Evolutionary conservation across 2,888 invertebrate genomes (phyloP), one percentile per base, ranked within the genome.

Genomic region (Drosophila borealis): DNA sequence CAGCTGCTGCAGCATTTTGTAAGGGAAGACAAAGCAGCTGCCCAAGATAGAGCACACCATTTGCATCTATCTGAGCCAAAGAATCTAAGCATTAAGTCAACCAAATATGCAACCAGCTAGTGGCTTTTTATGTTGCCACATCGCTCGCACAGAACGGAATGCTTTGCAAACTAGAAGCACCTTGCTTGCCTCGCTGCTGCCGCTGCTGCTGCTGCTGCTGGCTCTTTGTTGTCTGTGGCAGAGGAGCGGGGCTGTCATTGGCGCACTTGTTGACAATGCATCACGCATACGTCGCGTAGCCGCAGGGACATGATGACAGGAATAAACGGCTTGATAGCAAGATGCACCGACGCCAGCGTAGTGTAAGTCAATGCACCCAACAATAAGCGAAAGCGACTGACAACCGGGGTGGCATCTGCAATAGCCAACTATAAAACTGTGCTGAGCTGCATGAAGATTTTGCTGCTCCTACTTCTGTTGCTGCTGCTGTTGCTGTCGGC

Each of bases 181-280:
- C 36, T 21, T 21, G 2, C 21, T 21, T 36, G 49, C 13, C 21
- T 14, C 17, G 21, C 13, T 46, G 45, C 36, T 42, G 61, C 33
- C 11, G 33, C 33, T 54, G 66, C 37, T 50, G 36, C 13, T 53
- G 42, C 9, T 29, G 36, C 37, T 45, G 51, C 21, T 65, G 42
- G 29, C 49, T 50, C 61, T 56, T 55, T 53, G 74, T 73, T 51
- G 51, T 53, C 44, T 41, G n/a, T 37, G 55, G 34, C 9, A 44
- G 55, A 36, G 55, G 17, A 36, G 39, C 34, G 55, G 45, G 55
- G 25, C 34, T 46, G 53, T 53, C 48, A 48, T 54, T 69, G 48
- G 41, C 56, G 51, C 76, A 77, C 76, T 77, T 77, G 80, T 78
- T 78, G 78, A 78, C 78, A 78, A 78, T 78, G 64, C 81, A 77